Evolutionary conservation across 2,797 vertebrate genomes (phyloP), one percentile per base, ranked within the genome.

Genomic region (Peromyscus aztecus): DNA sequence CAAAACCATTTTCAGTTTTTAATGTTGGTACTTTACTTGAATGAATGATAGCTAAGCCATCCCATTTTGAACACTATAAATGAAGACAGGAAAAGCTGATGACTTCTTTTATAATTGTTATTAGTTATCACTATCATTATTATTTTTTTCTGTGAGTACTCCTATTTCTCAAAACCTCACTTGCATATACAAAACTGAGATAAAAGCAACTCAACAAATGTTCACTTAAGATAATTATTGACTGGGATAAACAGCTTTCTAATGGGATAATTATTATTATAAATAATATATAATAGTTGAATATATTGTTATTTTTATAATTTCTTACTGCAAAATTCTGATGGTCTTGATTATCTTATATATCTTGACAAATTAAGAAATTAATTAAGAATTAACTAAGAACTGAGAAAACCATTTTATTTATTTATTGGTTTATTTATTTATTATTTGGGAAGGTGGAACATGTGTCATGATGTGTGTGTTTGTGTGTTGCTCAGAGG

Each of bases 261-360:
- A 81, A 85, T n/a, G 21, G 3, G 46, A 29, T 55, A 77, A 67
- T 89, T 78, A 31, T 93, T 91, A 92, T 73, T 92, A 69, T 82
- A 77, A 96, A 37, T 16, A 55, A 37, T 7, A 86, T 52, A 34
- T n/a, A 34, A 46, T 73, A 93, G 69, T 69, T 73, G 3, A 77
- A 69, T 77, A 16, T 40, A 75, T 19, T 24, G n/a, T 77, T 65
- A 1, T 61, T 83, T 82, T 86, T 86, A 10, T 63, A n/a, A 59
- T 95, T 95, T 97, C 29, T n/a, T 31, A 83, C 3, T 88, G 11
- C 77, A 95, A 96, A 88, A 21, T 81, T 34, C 7, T 55, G 9
- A 88, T 61, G 27, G 55, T 4, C 31, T 57, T 19, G 3, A n/a
- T 91, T 83, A 73, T 80, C 81, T 90, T 76, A 31, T 11, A 61